Percentiles rank a stretch among this genome's conserved stretches.
phyloP scores from a whole-genome alignment of 1,140 invertebrate genomes.

The Papilio glaucus region DNA sequence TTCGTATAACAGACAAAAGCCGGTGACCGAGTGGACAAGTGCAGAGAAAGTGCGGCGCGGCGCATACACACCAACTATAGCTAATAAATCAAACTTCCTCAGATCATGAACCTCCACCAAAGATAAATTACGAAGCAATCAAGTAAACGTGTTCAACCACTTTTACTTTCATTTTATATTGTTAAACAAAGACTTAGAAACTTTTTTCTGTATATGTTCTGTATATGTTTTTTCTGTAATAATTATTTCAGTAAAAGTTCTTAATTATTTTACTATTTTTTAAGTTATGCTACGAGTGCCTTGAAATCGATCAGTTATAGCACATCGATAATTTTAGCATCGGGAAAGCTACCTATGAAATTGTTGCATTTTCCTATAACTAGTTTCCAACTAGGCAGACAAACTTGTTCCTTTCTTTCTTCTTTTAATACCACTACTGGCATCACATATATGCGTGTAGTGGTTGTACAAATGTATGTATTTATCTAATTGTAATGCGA shows the following conservation, averaged over 20 bases:
- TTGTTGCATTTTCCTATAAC: slow-evolving; percentile 5
- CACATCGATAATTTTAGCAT: background rate
- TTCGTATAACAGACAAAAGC: slow-evolving; percentile 39
- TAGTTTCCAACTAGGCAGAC: background rate
- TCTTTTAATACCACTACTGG: background rate
- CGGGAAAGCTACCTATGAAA: background rate
- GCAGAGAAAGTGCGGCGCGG: slow-evolving; percentile 47
- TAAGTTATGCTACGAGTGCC: no score
- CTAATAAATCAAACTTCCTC: slow-evolving; percentile 10
- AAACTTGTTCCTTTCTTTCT: slow-evolving; percentile 1
- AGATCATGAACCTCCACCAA: background rate
- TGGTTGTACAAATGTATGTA: background rate
- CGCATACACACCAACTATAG: slow-evolving; percentile 38
- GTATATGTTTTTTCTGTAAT: no score
- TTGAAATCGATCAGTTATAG: background rate
- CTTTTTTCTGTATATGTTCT: no score
- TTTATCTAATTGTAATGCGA: background rate
- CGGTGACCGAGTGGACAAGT: slow-evolving; percentile 53
- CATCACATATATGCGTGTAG: background rate
- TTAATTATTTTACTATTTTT: no score
- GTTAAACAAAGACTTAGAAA: background rate
- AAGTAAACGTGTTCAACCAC: background rate
- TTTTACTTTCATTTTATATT: slow-evolving; percentile 11
- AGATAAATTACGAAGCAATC: background rate
- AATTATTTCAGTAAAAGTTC: no score